A percentile compares a stretch with the other conserved stretches of the same genome.
Evolutionary conservation across 2,888 invertebrate species (phyloP).

Genomic region (Eupithecia insigniata): DNA sequence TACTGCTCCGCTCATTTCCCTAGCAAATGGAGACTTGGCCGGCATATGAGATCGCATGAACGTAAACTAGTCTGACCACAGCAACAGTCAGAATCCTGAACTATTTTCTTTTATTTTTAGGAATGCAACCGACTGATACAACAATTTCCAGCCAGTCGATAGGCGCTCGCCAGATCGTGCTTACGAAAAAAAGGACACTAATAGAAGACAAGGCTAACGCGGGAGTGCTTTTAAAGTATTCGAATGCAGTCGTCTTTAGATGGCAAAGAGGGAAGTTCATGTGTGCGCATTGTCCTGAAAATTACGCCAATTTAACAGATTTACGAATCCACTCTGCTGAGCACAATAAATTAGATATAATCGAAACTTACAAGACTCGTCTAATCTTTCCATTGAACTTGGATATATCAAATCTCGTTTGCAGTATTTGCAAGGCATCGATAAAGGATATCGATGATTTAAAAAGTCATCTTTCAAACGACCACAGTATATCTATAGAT

Average conservation of each 20-base stretch:
- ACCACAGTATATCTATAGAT: slow-evolving; percentile 53
- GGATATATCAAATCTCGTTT: slow-evolving; percentile 63
- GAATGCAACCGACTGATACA: slow-evolving; percentile 47
- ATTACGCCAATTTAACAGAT: slow-evolving; percentile 52
- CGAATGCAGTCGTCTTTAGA: slow-evolving; percentile 69
- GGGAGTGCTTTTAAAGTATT: slow-evolving; percentile 62
- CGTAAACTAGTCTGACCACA: slow-evolving; percentile 3
- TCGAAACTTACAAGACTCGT: slow-evolving; percentile 55
- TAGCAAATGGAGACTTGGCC: slow-evolving; percentile 61
- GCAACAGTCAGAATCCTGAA: slow-evolving; percentile 28
- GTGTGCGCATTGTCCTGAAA: slow-evolving; percentile 65
- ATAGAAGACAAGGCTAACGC: slow-evolving; percentile 65
- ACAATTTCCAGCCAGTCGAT: slow-evolving; percentile 34
- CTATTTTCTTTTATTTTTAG: slow-evolving; percentile 59
- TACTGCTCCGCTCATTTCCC: slow-evolving; percentile 61
- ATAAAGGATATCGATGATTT: slow-evolving; percentile 51
- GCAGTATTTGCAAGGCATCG: slow-evolving; percentile 54
- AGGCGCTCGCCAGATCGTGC: slow-evolving; percentile 51
- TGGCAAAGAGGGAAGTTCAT: slow-evolving; percentile 66
- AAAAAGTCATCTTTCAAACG: slow-evolving; percentile 57
- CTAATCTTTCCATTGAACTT: slow-evolving; percentile 65
- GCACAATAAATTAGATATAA: slow-evolving; percentile 61
- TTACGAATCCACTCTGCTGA: slow-evolving; percentile 56
- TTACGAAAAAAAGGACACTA: slow-evolving; percentile 60
- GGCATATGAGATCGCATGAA: slow-evolving; percentile 60